Conservation (phyloP, 1,140 invertebrate genomes). For the Papilio glaucus region DNA sequence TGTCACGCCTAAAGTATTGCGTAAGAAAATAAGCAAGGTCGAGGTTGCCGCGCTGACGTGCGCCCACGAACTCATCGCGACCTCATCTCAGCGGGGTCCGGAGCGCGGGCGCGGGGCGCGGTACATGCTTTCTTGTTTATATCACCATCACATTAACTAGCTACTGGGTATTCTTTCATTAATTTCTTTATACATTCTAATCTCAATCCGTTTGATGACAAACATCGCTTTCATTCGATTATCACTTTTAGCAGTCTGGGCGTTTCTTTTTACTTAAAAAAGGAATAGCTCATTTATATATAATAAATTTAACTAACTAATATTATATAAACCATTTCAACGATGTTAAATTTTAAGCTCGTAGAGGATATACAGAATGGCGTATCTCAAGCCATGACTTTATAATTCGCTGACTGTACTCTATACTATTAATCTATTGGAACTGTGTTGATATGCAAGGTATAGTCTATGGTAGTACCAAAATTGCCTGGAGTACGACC, state of each 20-base stretch:
- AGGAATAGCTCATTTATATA: not conserved
- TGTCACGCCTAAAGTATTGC: conserved; percentile 10
- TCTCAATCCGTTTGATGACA: not conserved
- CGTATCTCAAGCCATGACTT: no score
- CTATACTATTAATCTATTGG: not conserved
- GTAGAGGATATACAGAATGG: not conserved
- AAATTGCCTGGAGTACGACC: no score
- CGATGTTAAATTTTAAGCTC: not conserved
- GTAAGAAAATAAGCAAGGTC: conserved; percentile 33
- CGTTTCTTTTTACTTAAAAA: not conserved
- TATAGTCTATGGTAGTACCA: no score
- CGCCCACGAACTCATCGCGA: conserved; percentile 11
- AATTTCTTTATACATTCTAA: not conserved
- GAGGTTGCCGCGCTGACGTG: conserved; percentile 21
- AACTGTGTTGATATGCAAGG: not conserved
- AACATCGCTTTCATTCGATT: not conserved
- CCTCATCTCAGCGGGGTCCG: conserved; percentile 21
- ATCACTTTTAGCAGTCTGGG: not conserved
- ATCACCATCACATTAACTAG: conserved; percentile 1
- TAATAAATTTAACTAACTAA: no score
- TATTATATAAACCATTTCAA: no score
- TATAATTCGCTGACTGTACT: no score
- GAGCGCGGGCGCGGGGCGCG: not conserved
- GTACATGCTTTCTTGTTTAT: conserved; percentile 16
- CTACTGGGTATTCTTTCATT: conserved; percentile 22